Conservation (phyloP, 1,140 invertebrate species). For the Drosophila triauraria region DNA sequence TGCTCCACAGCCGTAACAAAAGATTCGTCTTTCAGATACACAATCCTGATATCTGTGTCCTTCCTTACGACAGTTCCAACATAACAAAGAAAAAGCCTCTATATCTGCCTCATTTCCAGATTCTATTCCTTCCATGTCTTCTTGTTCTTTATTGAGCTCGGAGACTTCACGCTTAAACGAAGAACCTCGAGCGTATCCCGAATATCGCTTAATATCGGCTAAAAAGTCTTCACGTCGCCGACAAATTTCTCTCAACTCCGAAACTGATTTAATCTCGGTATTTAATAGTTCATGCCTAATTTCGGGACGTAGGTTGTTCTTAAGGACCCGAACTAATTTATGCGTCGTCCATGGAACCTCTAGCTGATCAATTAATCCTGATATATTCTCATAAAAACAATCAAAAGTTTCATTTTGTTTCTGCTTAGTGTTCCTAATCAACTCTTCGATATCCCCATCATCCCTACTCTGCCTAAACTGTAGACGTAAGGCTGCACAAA, state of each 20-base stretch:
- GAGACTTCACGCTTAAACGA: background rate
- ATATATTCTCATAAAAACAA: background rate
- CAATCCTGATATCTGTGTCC: conserved; percentile 2
- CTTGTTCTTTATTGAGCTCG: background rate
- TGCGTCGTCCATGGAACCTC: background rate
- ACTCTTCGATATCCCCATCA: background rate
- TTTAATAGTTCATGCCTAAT: background rate
- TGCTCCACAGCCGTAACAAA: conserved; percentile 14
- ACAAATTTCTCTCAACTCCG: background rate
- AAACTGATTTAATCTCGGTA: background rate
- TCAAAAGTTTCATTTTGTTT: background rate
- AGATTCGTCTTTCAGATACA: background rate
- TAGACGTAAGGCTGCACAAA: background rate
- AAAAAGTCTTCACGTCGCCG: background rate
- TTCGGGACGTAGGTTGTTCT: background rate
- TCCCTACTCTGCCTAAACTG: background rate
- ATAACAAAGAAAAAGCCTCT: background rate
- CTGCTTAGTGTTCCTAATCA: background rate
- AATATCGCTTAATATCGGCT: background rate
- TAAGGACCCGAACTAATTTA: background rate
- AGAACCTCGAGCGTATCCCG: background rate
- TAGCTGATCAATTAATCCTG: background rate
- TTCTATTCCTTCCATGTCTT: background rate
- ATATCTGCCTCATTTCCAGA: background rate
- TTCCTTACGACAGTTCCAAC: background rate